These are phyloP conservation scores for Gymnoscopelus microlampas DNA, from an alignment of 2,797 vertebrate genomes.

Conservation along the genomic window DNA sequence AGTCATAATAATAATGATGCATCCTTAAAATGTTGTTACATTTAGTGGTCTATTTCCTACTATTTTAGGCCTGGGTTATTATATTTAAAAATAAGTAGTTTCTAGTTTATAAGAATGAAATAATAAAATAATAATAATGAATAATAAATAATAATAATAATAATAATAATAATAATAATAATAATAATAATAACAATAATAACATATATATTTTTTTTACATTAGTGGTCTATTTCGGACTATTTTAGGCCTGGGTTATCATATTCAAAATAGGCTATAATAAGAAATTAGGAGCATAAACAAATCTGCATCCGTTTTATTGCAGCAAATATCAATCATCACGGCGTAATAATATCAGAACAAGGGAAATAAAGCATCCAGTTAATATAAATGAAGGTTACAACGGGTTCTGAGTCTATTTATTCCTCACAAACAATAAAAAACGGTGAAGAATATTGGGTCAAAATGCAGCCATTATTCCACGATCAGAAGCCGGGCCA, in stretches of 20 bases:
- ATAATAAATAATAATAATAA: too few relatives aligned
- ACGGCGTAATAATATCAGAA: not conserved
- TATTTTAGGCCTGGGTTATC: not conserved
- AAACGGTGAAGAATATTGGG: slow-evolving; percentile 25
- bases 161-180: too few relatives aligned
- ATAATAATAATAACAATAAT: too few relatives aligned
- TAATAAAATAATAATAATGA: too few relatives aligned
- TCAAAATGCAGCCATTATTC: slow-evolving; percentile 36
- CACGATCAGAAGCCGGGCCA: slow-evolving; percentile 7
- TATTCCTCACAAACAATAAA: slow-evolving; percentile 29
- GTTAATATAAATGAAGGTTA: not conserved
- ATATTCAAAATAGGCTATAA: not conserved
- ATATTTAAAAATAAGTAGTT: too few relatives aligned
- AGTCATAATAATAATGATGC: slow-evolving; percentile 15
- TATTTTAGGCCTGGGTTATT: not conserved
- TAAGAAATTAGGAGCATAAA: not conserved
- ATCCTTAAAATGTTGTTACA: not conserved
- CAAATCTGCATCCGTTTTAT: not conserved
- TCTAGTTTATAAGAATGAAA: too few relatives aligned
- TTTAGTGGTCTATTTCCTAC: not conserved
- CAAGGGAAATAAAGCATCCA: not conserved
- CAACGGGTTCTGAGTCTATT: not conserved
- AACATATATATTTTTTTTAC: not conserved
- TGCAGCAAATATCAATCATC: not conserved
- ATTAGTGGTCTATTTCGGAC: not conserved